These are phyloP conservation scores for Drosophila pseudotakahashii DNA, from an alignment of 2,888 invertebrate genomes.

Conservation along the genomic window DNA sequence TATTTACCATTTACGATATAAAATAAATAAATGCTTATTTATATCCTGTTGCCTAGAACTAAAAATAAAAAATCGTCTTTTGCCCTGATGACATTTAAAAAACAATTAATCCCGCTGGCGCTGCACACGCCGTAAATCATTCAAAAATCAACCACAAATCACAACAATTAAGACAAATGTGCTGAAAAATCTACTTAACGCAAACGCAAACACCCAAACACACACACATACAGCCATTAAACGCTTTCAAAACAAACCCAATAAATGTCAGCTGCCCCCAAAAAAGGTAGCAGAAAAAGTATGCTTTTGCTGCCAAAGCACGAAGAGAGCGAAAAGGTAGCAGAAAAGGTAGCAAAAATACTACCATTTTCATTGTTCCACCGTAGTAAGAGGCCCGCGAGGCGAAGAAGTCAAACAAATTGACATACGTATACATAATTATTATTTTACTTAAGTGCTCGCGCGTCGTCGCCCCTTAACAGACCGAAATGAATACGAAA, in stretches of 20 bases:
- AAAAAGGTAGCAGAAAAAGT: conserved; percentile 51
- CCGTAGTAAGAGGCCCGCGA: conserved; percentile 48
- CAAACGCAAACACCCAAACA: conserved; percentile 51
- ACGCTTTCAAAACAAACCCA: conserved; percentile 80
- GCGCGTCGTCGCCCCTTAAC: conserved; percentile 82
- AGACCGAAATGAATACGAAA: conserved; percentile 80
- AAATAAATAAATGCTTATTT: not conserved
- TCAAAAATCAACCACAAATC: conserved; percentile 81
- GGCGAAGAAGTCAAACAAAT: conserved; percentile 82
- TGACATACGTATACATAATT: conserved; percentile 81
- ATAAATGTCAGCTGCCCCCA: conserved; percentile 68
- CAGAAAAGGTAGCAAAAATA: conserved; percentile 42
- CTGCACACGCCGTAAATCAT: conserved; percentile 67
- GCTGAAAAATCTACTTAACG: conserved; percentile 80
- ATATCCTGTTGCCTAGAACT: not conserved
- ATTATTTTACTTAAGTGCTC: conserved; percentile 82
- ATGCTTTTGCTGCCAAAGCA: conserved; percentile 5
- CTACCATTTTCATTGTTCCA: conserved; percentile 38
- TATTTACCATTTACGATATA: not conserved
- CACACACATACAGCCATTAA: conserved; percentile 53
- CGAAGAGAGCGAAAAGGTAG: not conserved
- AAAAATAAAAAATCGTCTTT: conserved; percentile 1
- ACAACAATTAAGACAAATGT: conserved; percentile 78
- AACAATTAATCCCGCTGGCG: conserved; percentile 63
- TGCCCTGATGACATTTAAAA: conserved; percentile 57